phyloP scores from a whole-genome alignment of 1,140 invertebrate genomes.

The Ips nitidus region DNA sequence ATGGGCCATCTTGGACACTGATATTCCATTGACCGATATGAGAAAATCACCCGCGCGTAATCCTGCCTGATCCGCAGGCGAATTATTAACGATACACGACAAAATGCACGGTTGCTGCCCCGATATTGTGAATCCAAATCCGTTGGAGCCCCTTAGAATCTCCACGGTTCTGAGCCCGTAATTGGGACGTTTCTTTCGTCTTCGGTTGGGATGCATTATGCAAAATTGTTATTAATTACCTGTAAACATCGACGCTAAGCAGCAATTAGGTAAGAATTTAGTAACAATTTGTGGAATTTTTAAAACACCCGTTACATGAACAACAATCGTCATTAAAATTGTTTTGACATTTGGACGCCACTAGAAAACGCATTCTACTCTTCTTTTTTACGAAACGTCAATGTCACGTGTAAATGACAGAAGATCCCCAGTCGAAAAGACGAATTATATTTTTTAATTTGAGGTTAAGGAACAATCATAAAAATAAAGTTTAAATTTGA shows the following conservation, averaged over 20 bases:
- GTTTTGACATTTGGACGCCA: background rate
- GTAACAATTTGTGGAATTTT: constrained; percentile 7
- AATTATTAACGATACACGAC: constrained; percentile 82
- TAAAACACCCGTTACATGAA: constrained; percentile 25
- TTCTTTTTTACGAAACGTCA: no score
- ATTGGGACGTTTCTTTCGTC: constrained; percentile 77
- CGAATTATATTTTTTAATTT: no score
- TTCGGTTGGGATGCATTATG: constrained; percentile 67
- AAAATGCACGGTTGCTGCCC: constrained; percentile 89
- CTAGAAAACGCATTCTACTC: no score
- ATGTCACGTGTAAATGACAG: no score
- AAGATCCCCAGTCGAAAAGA: no score
- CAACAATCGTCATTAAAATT: constrained; percentile 11
- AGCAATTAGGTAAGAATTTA: background rate
- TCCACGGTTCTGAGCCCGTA: constrained; percentile 84
- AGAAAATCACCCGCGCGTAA: constrained; percentile 88
- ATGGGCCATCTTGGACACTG: constrained; percentile 85
- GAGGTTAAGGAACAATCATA: no score
- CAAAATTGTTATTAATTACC: background rate
- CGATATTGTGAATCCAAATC: constrained; percentile 92
- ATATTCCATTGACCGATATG: constrained; percentile 86
- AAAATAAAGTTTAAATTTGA: no score
- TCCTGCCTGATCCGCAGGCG: constrained; percentile 82
- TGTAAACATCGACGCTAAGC: background rate
- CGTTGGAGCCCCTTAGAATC: constrained; percentile 78